Base-by-base conservation (phyloP, 2,888 invertebrate genomes). In the Neoscelio sp. region DNA sequence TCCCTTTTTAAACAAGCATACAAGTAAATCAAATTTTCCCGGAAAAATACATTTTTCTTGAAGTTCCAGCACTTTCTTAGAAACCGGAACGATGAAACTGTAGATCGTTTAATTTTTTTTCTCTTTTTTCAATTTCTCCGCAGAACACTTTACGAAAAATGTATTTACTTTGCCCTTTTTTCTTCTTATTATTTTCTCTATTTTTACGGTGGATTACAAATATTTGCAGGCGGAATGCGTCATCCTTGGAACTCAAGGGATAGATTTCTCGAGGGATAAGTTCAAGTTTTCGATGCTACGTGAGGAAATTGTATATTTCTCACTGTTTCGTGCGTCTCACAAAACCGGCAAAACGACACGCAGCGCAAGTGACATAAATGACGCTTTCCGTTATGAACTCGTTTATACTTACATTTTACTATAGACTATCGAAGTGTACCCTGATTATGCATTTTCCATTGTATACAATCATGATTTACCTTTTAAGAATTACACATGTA, bases 151-250 rank as follows among this genome's bases (percentile, higher is more conserved):
- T 17, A 23, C 48, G 28, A 50, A 50, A 28, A 38, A 28, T 46
- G 38, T 10, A 38, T 64, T 18, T 50, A 17, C 38, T 38, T 42
- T 26, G 30, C 15, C 3, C 15, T 42, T 28, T 42, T 46, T 28
- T 30, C 15, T 15, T 30, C n/a, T 42, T 33, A 40, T 42, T 56
- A 10, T 44, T 58, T 70, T 46, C 38, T 50, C 7, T 3, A 7
- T 20, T 38, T 56, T 46, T 42, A n/a, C 23, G 15, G 44, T 23
- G 48, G 28, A 64, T 64, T 64, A 64, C 73, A 74, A 74, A 65
- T 74, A 74, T 74, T 74, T 74, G 58, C 65, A 74, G 65, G 58
- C 50, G 46, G 35, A 46, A 74, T 74, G 40, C 65, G 40, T 64
- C 64, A 56, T 73, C 46, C 17, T 35, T 17, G 18, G 6, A 71